phyloP scores from a whole-genome alignment of 2,797 vertebrate genomes.

The Lates japonicus region DNA sequence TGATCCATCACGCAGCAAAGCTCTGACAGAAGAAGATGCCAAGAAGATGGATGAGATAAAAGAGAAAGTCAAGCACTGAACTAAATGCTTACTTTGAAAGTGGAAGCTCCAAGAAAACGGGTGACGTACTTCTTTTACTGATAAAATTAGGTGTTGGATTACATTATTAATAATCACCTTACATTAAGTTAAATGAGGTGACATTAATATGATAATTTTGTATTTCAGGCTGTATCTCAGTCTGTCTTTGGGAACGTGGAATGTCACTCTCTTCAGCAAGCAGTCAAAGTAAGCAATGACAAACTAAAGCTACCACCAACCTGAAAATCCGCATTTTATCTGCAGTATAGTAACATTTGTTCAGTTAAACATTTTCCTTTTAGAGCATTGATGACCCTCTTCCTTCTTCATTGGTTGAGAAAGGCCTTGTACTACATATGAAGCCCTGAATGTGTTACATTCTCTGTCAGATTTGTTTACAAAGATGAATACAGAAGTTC shows the following conservation, averaged over 20 bases:
- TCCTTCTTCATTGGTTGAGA: neutral
- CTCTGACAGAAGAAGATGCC: slow-evolving; percentile 73
- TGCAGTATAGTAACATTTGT: neutral
- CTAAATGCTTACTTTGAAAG: slow-evolving; percentile 91
- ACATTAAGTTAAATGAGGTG: neutral
- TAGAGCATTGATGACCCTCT: neutral
- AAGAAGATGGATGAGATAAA: slow-evolving; percentile 84
- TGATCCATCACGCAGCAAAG: slow-evolving; percentile 80
- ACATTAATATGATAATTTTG: slow-evolving; percentile 16
- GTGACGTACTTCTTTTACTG: slow-evolving; percentile 75
- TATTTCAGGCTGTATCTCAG: slow-evolving; percentile 92
- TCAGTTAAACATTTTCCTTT: neutral
- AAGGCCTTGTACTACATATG: neutral
- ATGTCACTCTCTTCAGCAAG: slow-evolving; percentile 95
- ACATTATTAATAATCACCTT: neutral
- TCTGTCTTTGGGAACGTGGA: slow-evolving; percentile 95
- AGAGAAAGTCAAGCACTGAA: slow-evolving; percentile 88
- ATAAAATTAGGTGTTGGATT: neutral
- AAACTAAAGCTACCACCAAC: neutral
- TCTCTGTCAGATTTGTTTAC: slow-evolving; percentile 90
- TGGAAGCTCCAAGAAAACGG: slow-evolving; percentile 98
- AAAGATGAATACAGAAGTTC: slow-evolving; percentile 98
- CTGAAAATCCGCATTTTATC: neutral
- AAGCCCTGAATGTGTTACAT: slow-evolving; percentile 16
- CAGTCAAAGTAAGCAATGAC: slow-evolving; percentile 87